A percentile compares a stretch with the other conserved stretches of the same genome.
Conservation (phyloP, 2,888 invertebrate genomes). For the Meghimatium bilineatum region DNA sequence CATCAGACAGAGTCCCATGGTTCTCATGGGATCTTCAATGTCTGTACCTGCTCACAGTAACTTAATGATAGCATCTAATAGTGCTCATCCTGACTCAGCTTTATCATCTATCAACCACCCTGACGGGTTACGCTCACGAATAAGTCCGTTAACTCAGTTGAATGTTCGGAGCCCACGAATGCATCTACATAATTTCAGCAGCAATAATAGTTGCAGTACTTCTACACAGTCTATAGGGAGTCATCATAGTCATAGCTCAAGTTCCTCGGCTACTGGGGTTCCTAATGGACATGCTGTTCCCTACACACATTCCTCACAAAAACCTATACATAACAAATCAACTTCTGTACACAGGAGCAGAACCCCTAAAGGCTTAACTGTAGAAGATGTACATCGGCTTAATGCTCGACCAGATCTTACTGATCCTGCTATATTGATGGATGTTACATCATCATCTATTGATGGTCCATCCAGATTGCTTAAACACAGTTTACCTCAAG, state of each 20-base stretch:
- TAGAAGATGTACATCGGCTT: conserved; percentile 93
- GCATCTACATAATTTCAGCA: conserved; percentile 33
- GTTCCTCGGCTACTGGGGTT: conserved; percentile 57
- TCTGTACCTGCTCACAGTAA: conserved; percentile 55
- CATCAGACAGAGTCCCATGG: conserved; percentile 51
- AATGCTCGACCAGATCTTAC: conserved; percentile 89
- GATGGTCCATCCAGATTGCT: conserved; percentile 50
- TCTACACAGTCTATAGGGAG: conserved; percentile 70
- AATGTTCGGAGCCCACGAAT: conserved; percentile 57
- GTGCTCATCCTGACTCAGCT: conserved; percentile 64
- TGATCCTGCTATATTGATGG: conserved; percentile 92
- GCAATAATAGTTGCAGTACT: conserved; percentile 58
- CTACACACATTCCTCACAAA: conserved; percentile 24
- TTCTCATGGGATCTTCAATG: conserved; percentile 56
- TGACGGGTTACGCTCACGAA: conserved; percentile 55
- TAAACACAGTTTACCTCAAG: conserved; percentile 44
- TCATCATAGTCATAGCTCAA: conserved; percentile 67
- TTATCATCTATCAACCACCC: conserved; percentile 51
- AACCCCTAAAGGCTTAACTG: conserved; percentile 86
- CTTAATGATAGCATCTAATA: conserved; percentile 59
- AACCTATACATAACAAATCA: conserved; percentile 26
- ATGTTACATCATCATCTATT: conserved; percentile 91
- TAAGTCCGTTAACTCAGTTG: conserved; percentile 64
- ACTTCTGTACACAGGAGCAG: conserved; percentile 13
- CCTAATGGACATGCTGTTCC: conserved; percentile 36